Evolutionary conservation across 53 echinoderm and acorn worm species (phyloP), one percentile per base, ranked within the genome.

Genomic region (Holothuria scabra): DNA sequence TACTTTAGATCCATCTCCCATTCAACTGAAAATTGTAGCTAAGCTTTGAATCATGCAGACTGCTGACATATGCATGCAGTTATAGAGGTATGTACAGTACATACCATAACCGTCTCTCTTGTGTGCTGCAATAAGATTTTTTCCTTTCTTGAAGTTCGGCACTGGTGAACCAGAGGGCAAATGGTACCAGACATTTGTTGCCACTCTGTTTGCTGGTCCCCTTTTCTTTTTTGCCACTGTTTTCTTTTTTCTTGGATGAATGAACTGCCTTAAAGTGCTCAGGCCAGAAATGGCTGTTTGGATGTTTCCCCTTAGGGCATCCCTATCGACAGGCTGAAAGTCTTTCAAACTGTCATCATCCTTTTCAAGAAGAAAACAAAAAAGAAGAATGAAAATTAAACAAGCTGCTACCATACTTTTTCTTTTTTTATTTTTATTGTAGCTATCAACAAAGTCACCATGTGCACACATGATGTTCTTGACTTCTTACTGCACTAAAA

Each of bases 101-200:
- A 28, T 23, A 65, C 65, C 65, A 65, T 65, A 65, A 13, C 65
- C 65, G 1, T 65, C 65, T 9, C 70, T 70, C 12, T 32, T 33
- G 22, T 70, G 70, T 0, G 70, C 70, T 19, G 35, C 29, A 12
- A 70, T 14, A 12, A 38, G 70, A 4, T 4, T 14, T 11, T 70
- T 35, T 7, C 70, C 70, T 34, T 38, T 33, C 5, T 32, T 2
- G 34, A 70, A 70, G n/a, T 70, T 70, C 4, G 70, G 70, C 11
- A 41, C 16, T 14, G 41, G 70, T 12, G 70, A 37, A 16, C 70
- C 70, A 9, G 70, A 32, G 4, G 70, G 70, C n/a, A 70, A 70
- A 70, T 70, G 41, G 70, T 70, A 70, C 70, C 70, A 70, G 33
- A 14, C 19, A 16, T 70, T 70, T 16, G 9, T 70, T 3, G 37